Evolutionary conservation across 2,113 vertebrate species (phyloP).

Genomic region (Elanoides forficatus): DNA sequence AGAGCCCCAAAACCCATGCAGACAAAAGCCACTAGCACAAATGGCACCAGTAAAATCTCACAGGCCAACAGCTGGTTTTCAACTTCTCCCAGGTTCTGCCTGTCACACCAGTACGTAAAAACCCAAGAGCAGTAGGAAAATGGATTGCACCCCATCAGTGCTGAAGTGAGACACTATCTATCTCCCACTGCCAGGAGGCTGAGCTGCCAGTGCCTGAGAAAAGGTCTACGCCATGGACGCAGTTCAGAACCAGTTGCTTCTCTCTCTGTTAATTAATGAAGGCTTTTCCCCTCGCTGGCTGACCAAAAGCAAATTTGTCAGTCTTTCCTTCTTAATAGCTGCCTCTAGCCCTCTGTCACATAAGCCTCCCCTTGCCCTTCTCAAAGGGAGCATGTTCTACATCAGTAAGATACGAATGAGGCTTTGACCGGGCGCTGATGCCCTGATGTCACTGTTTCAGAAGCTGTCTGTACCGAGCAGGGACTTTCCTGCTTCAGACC

Average conservation of each 20-base stretch:
- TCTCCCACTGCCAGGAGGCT: background rate
- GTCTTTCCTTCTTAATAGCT: background rate
- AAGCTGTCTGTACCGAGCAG: background rate
- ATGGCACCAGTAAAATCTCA: background rate
- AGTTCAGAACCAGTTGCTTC: background rate
- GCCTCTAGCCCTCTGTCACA: rapidly evolving
- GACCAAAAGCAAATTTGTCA: background rate
- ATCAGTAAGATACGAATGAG: rapidly evolving
- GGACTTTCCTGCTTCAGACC: background rate
- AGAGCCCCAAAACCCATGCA: background rate
- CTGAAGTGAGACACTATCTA: background rate
- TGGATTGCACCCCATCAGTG: rapidly evolving
- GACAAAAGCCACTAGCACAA: background rate
- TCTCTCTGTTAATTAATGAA: background rate
- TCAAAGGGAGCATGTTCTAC: background rate
- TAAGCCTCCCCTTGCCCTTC: background rate
- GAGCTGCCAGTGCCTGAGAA: background rate
- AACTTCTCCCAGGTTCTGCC: background rate
- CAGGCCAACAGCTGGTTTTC: background rate
- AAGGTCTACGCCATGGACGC: rapidly evolving
- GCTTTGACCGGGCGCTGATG: background rate
- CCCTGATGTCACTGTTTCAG: background rate
- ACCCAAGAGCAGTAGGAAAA: background rate
- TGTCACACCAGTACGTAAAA: background rate
- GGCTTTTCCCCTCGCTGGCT: rapidly evolving